Evolutionary conservation across 1,140 invertebrate genomes (phyloP), one percentile per base, ranked within the genome.

Genomic region (Magallana angulata): DNA sequence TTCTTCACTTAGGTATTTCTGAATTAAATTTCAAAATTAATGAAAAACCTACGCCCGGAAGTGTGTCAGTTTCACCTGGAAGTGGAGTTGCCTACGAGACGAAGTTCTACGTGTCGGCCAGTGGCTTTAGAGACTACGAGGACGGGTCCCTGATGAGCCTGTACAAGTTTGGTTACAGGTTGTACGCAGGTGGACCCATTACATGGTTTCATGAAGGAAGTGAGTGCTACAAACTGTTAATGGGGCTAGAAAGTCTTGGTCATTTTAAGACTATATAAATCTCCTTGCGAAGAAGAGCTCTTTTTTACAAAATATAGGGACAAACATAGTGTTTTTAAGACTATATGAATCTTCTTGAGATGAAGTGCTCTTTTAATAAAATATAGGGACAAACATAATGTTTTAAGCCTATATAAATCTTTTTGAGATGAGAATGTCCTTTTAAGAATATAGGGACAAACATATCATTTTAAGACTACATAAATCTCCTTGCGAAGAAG

Each of bases 161-260:
- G 36, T 91, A 91, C 64, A 91, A 91, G 85, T 91, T 89, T 88
- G 90, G 90, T 6, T 91, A 85, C 59, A 76, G 59, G 60, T 9
- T 84, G 57, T 87, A 91, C n/a, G 24, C 62, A 1, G 81, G 24
- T 18, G 58, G 48, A 57, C 68, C 84, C 18, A 87, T 89, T 36
- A 88, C 86, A 14, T 91, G 90, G 90, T 85, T 91, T 57, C 86
- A 89, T 85, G 87, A 89, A 88, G 87, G 88, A 86, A 87, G 90
- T 91, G 80, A 82, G 88, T 81, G 30, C 36, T 48, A 3, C 36
- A 48, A 1, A 48, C 36, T 48, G 36, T 0, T 24, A 48, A 48
- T 0, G 2, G 36, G 36, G 36, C 36, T 48, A 4, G 36, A 48
- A 0, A 5, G 36, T 62, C 11, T 62, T 36, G 14, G 60, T 9